Percentiles rank a stretch among this genome's conserved stretches.
Conservation (phyloP, 1,140 invertebrate species). For the Micrasema minimum region DNA sequence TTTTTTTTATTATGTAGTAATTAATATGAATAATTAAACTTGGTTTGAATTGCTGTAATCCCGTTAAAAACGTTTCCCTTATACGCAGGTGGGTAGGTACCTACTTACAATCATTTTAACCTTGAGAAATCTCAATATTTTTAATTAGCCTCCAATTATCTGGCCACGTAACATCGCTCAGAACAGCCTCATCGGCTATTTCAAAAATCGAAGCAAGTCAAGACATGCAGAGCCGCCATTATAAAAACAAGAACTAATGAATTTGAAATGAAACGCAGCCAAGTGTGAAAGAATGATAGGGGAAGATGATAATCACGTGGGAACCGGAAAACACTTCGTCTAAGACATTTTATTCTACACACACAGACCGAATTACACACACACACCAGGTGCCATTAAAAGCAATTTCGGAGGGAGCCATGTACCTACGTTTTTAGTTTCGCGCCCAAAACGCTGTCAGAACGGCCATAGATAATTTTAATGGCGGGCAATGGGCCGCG, state of each 20-base stretch:
- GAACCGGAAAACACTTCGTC: constrained; percentile 30
- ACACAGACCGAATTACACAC: neutral
- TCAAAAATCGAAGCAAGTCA: constrained; percentile 25
- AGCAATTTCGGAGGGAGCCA: neutral
- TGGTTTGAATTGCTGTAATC: no score
- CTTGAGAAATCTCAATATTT: constrained; percentile 10
- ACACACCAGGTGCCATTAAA: neutral
- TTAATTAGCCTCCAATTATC: constrained; percentile 7
- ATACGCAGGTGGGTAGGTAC: no score
- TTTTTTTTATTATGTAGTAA: no score
- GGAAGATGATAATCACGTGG: constrained; percentile 37
- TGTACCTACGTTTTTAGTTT: neutral
- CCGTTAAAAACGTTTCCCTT: no score
- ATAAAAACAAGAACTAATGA: constrained; percentile 30
- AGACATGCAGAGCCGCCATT: constrained; percentile 27
- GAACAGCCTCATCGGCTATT: neutral
- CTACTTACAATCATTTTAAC: no score
- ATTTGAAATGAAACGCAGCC: constrained; percentile 40
- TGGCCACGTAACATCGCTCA: constrained; percentile 7
- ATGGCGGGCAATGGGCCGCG: neutral
- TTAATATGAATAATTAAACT: no score
- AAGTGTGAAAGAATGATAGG: constrained; percentile 38
- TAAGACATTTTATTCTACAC: constrained; percentile 28
- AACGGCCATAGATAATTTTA: neutral
- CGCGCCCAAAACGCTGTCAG: constrained; percentile 20